Percentiles rank a stretch among this genome's conserved stretches.
Evolutionary conservation across 2,888 invertebrate species (phyloP).

Genomic region (Lucinisca nassula): DNA sequence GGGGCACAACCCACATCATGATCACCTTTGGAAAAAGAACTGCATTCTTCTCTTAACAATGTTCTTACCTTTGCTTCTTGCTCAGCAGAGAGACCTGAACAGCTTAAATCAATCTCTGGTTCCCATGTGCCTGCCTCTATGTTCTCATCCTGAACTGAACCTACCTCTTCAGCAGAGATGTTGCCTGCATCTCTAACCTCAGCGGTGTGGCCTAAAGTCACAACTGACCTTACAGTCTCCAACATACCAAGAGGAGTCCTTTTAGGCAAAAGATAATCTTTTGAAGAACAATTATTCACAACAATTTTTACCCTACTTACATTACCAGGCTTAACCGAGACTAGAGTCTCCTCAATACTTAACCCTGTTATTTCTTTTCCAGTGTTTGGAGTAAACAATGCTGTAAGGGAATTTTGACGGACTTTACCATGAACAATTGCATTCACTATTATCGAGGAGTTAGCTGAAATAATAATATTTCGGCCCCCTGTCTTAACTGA

Average conservation of each 20-base stretch:
- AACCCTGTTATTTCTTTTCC: neutral
- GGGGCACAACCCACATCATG: conserved; percentile 53
- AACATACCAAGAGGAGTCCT: neutral
- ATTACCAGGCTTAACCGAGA: neutral
- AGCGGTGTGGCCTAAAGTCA: neutral
- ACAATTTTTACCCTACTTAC: conserved; percentile 7
- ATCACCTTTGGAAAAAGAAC: conserved; percentile 51
- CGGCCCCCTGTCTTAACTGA: neutral
- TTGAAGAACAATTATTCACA: neutral
- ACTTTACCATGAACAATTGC: neutral
- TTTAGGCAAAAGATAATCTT: neutral
- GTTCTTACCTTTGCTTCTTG: conserved; percentile 24
- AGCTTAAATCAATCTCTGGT: conserved; percentile 50
- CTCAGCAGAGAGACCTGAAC: neutral
- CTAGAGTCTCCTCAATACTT: conserved; percentile 1
- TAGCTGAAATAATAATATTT: neutral
- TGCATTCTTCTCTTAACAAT: conserved; percentile 46
- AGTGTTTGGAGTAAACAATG: neutral
- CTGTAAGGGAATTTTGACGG: neutral
- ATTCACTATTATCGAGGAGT: neutral
- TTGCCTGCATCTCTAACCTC: too few relatives aligned
- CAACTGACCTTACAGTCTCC: neutral
- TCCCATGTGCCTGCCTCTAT: conserved; percentile 39
- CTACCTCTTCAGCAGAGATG: too few relatives aligned
- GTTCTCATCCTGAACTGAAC: neutral